Evolutionary conservation across 2,797 vertebrate species (phyloP).

Genomic region (Epinephelus malabaricus): DNA sequence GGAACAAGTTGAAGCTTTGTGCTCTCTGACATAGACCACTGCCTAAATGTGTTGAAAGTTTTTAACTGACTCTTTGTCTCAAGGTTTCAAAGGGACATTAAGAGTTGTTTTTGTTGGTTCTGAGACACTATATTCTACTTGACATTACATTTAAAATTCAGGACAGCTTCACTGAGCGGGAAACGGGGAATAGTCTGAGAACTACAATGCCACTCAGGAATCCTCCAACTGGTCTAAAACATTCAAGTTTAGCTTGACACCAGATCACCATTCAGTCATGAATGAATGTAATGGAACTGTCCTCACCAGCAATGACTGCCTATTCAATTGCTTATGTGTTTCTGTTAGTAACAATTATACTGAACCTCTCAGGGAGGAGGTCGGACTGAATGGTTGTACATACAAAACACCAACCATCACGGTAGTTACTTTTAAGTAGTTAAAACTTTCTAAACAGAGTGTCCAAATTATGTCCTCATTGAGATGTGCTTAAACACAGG

Average conservation of each 20-base stretch:
- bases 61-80: conserved; percentile 17
- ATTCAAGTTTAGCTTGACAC: neutral
- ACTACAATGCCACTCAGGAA: neutral
- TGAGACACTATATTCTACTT: neutral
- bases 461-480: neutral
- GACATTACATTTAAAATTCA: conserved; percentile 8
- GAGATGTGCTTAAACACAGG: neutral
- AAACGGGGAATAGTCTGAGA: neutral
- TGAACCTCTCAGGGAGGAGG: neutral
- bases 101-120: conserved; percentile 4
- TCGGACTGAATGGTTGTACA: neutral
- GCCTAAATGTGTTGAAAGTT: neutral
- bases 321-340: neutral
- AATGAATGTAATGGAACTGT: neutral
- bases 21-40: conserved; percentile 7
- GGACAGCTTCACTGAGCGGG: neutral
- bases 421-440: neutral
- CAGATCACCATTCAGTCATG: neutral
- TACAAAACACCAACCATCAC: neutral
- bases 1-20: conserved; percentile 4
- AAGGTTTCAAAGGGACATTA: neutral
- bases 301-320: neutral
- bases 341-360: neutral
- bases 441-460: neutral
- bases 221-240: neutral